phyloP scores from a whole-genome alignment of 1,140 invertebrate genomes.

The Aphis gossypii region DNA sequence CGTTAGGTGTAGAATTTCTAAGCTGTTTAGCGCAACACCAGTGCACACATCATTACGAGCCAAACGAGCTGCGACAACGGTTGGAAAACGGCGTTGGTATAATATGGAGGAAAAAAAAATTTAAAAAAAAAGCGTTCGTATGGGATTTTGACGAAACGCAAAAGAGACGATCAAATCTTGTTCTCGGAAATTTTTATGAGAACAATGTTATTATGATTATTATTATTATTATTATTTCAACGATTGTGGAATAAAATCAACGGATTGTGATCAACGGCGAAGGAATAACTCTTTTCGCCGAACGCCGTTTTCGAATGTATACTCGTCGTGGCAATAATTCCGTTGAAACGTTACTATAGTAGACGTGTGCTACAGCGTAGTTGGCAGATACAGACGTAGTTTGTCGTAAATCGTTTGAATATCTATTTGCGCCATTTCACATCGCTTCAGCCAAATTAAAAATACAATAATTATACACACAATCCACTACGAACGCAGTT shows the following conservation, averaged over 20 bases:
- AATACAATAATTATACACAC: not conserved
- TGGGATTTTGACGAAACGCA: not conserved
- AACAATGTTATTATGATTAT: not conserved
- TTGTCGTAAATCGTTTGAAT: not conserved
- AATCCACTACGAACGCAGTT: not conserved
- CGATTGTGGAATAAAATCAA: not conserved
- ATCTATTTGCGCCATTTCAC: not conserved
- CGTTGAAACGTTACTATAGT: not conserved
- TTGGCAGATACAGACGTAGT: too few relatives aligned
- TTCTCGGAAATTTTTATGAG: not conserved
- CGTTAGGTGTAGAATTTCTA: not conserved
- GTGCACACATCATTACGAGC: not conserved
- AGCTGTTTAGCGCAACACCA: not conserved
- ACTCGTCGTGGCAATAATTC: not conserved
- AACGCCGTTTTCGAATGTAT: not conserved
- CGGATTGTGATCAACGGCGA: not conserved
- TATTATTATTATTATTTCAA: not conserved
- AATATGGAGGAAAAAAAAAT: too few relatives aligned
- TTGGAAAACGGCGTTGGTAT: not conserved
- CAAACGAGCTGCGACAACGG: not conserved
- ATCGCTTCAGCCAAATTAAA: not conserved
- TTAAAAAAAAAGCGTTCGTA: not conserved
- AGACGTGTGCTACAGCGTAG: not conserved
- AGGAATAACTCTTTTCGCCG: not conserved
- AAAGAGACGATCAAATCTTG: not conserved